Evolutionary conservation across 1,140 invertebrate genomes (phyloP).

Genomic region (Helicorthomorpha holstii): DNA sequence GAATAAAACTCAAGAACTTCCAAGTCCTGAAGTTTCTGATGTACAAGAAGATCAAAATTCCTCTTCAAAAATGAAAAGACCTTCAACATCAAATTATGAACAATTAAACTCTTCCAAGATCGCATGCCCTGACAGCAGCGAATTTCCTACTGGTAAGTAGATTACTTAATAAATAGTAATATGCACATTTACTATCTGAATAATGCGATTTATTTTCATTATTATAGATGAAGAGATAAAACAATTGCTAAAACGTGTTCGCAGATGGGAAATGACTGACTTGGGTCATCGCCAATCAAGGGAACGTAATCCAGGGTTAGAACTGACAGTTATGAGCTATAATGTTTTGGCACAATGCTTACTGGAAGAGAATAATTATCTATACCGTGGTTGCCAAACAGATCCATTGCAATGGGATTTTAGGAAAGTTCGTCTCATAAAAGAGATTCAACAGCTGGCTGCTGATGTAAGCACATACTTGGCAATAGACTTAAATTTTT

Average conservation of each 20-base stretch:
- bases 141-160: no score
- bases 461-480: conserved; percentile 45
- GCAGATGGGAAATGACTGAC: neutral
- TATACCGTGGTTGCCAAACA: conserved; percentile 47
- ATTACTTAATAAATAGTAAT: no score
- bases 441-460: conserved; percentile 47
- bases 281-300: neutral
- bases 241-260: neutral
- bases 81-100: no score
- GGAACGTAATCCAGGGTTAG: neutral
- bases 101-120: no score
- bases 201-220: neutral
- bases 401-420: conserved; percentile 47
- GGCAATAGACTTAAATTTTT: neutral
- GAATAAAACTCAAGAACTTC: no score
- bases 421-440: conserved; percentile 43
- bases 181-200: no score
- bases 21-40: no score
- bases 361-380: conserved; percentile 47
- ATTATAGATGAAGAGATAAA: neutral
- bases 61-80: no score
- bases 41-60: no score
- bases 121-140: no score
- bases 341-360: conserved; percentile 76
- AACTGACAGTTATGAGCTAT: conserved; percentile 45